Conservation (phyloP, 2,888 invertebrate species). For the Diarsia brunnea region DNA sequence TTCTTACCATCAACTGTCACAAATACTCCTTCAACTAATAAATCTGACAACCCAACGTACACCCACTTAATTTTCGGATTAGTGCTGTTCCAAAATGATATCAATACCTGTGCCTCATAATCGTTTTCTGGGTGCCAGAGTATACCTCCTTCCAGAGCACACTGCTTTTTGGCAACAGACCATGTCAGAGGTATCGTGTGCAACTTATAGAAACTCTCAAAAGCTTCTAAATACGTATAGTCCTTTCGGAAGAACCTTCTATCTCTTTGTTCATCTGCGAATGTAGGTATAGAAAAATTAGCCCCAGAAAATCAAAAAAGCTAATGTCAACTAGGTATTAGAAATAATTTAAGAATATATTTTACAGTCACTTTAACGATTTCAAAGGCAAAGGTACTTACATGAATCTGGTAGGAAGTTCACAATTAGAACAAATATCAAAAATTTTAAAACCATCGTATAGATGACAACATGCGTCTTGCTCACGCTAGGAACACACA, state of each 20-base stretch:
- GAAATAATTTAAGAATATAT: not conserved
- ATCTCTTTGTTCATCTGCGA: constrained; percentile 75
- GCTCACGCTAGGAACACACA: not conserved
- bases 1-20: constrained; percentile 74
- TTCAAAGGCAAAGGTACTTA: constrained; percentile 40
- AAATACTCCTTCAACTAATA: constrained; percentile 76
- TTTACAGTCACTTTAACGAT: not conserved
- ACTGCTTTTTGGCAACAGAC: constrained; percentile 77
- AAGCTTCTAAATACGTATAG: constrained; percentile 75
- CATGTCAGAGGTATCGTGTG: constrained; percentile 77
- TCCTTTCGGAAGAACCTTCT: constrained; percentile 81
- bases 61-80: constrained; percentile 62
- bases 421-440: constrained; percentile 47
- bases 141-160: constrained; percentile 77
- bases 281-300: not conserved
- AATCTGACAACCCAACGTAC: constrained; percentile 77
- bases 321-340: not conserved
- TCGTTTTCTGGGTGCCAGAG: constrained; percentile 80
- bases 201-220: constrained; percentile 81
- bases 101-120: constrained; percentile 72
- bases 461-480: constrained; percentile 1
- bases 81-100: constrained; percentile 70
- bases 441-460: constrained; percentile 45
- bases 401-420: constrained; percentile 39
- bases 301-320: not conserved